phyloP scores from a whole-genome alignment of 92 coral and sea anemone genomes.

The Paragorgia papillata region DNA sequence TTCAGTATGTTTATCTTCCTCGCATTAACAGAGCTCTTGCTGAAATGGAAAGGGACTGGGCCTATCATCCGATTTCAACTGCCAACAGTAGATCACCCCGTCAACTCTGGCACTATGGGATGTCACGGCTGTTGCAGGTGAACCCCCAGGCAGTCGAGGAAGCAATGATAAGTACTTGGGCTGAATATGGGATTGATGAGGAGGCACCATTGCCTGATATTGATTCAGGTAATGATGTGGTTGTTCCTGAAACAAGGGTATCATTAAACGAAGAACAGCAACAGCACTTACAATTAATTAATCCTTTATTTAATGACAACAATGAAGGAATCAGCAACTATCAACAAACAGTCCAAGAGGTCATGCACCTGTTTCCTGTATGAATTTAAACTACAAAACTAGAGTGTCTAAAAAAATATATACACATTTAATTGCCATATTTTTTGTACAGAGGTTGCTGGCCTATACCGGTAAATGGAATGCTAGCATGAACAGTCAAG shows the following conservation, averaged over 20 bases:
- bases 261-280: constrained; percentile 21
- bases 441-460: too few species aligned
- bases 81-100: constrained; percentile 50
- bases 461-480: too few species aligned
- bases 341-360: constrained; percentile 2
- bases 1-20: constrained; percentile 57
- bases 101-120: constrained; percentile 53
- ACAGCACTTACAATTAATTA: neutral
- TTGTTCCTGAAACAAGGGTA: constrained; percentile 26
- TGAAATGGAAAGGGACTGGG: constrained; percentile 53
- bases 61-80: constrained; percentile 51
- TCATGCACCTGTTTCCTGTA: neutral
- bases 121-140: constrained; percentile 26
- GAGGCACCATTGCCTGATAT: constrained; percentile 41
- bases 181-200: constrained; percentile 30
- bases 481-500: too few species aligned
- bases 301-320: constrained; percentile 13
- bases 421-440: too few species aligned
- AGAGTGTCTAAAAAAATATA: too few species aligned
- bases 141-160: constrained; percentile 42
- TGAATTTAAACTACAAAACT: neutral
- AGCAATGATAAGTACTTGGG: constrained; percentile 22
- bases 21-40: constrained; percentile 55
- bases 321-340: constrained; percentile 28
- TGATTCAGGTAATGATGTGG: constrained; percentile 30